Base-by-base conservation (phyloP, 2,797 vertebrate species). In the Paedocypris micromegethes region DNA sequence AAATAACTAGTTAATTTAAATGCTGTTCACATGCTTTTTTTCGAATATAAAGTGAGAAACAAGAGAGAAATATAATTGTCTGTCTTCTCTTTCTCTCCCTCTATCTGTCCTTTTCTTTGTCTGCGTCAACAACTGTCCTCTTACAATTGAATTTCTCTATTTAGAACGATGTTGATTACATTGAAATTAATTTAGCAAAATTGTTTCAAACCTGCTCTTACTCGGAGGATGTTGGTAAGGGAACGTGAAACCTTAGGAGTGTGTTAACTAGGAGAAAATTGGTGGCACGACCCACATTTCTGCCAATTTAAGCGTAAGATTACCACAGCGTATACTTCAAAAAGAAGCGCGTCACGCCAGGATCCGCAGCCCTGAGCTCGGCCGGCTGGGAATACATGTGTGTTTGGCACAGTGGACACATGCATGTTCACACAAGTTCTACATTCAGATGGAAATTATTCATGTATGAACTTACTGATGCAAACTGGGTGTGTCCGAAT, bases 241-340 rank as follows among this genome's bases (percentile, higher is more conserved):
- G 50, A 56, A 70, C 45, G 50, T 50, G 46, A 70, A 70, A 70
- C 0, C 3, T 23, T 37, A 55, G 0, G 46, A 50, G 40, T 50
- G 46, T 56, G 52, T 56, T 57, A 70, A 68, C 66, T 58, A 59
- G 49, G 48, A 42, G 53, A 55, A 70, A 76, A 72, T 76, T 76
- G 70, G 54, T 67, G 70, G 59, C 61, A 9, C 44, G 70, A 68
- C 74, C 65, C 65, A 72, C 56, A 67, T 66, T 64, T 64, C 74
- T 68, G 55, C 61, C 69, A 76, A 69, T 73, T 76, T 68, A 58
- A 48, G 49, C 54, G 57, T 52, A 66, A 50, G 66, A 76, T 76
- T 76, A 76, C 62, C 53, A 56, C n/a, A 43, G 47, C 39, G 0
- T 23, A 51, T 39, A 68, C 70, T 75, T 72, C 61, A 57, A 53